Evolutionary conservation across 2,797 vertebrate genomes (phyloP).

Genomic region (Fistularia tabacaria): DNA sequence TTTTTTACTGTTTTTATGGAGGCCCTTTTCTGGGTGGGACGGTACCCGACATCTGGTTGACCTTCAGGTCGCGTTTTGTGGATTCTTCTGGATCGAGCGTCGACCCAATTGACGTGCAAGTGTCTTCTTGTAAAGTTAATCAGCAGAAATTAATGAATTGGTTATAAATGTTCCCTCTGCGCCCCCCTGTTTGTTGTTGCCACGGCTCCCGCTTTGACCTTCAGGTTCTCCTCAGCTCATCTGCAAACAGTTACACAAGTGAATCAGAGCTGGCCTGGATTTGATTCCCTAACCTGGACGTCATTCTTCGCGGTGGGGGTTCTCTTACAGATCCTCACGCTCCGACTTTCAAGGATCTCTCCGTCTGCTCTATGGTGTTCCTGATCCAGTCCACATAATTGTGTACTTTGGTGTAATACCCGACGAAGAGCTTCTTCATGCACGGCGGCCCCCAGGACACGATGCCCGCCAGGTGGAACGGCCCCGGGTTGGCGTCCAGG

Average conservation of each 20-base stretch:
- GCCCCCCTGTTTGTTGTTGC: too few relatives aligned
- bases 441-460: constrained; percentile 88
- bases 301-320: neutral
- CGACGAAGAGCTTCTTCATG: constrained; percentile 52
- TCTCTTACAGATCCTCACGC: neutral
- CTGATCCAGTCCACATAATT: constrained; percentile 89
- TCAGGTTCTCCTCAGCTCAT: neutral
- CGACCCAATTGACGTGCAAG: too few relatives aligned
- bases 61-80: too few relatives aligned
- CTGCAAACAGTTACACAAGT: constrained; percentile 30
- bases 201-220: neutral
- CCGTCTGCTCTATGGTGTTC: constrained; percentile 68
- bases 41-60: too few relatives aligned
- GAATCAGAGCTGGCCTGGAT: constrained; percentile 8
- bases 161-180: too few relatives aligned
- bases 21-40: too few relatives aligned
- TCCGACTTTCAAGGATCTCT: constrained; percentile 8
- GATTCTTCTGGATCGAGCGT: too few relatives aligned
- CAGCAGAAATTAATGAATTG: too few relatives aligned
- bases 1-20: too few relatives aligned
- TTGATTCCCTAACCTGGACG: constrained; percentile 13
- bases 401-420: constrained; percentile 84
- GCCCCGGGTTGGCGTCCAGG: constrained; percentile 30
- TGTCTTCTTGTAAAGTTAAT: too few relatives aligned
- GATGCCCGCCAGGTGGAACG: constrained; percentile 76